Conservation (phyloP, 2,113 vertebrate genomes). For the Poeciliopsis prolifica region DNA sequence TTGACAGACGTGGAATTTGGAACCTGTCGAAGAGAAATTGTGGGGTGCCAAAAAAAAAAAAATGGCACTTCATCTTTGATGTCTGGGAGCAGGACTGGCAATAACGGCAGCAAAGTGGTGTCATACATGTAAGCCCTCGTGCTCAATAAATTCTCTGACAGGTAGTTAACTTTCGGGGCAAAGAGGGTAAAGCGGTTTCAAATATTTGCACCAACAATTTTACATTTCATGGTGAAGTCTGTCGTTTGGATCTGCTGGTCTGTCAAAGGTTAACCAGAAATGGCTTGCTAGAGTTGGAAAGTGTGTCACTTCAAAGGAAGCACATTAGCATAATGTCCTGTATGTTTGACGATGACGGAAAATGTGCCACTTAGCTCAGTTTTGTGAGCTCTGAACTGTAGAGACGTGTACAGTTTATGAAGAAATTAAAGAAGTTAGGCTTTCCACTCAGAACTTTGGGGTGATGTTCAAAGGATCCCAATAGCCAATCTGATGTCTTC, state of each 20-base stretch:
- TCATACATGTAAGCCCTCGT: constrained; percentile 17
- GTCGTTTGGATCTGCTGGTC: constrained; percentile 27
- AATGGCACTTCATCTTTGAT: constrained; percentile 28
- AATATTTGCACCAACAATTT: constrained; percentile 45
- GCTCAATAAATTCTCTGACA: constrained; percentile 29
- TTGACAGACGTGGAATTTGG: constrained; percentile 37
- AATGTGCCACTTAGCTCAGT: constrained; percentile 35
- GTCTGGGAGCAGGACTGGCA: constrained; percentile 22
- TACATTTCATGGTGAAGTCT: constrained; percentile 40
- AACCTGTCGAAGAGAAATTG: constrained; percentile 12
- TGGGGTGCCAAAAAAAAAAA: background rate
- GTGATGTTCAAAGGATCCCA: background rate
- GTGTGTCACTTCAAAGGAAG: constrained; percentile 68
- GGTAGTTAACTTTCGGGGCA: constrained; percentile 26
- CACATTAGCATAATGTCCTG: constrained; percentile 64
- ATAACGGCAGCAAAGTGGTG: constrained; percentile 25
- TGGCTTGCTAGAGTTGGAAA: constrained; percentile 37
- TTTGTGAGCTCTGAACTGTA: constrained; percentile 14
- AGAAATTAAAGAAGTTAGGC: background rate
- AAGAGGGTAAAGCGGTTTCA: constrained; percentile 37
- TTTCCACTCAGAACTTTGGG: background rate
- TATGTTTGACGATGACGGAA: constrained; percentile 39
- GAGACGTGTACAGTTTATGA: constrained; percentile 14
- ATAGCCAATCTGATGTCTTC: too few relatives aligned
- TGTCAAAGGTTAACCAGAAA: constrained; percentile 69